These are phyloP conservation scores for Stenotaenia linearis DNA, from an alignment of 2,888 invertebrate species.

Conservation along the genomic window DNA sequence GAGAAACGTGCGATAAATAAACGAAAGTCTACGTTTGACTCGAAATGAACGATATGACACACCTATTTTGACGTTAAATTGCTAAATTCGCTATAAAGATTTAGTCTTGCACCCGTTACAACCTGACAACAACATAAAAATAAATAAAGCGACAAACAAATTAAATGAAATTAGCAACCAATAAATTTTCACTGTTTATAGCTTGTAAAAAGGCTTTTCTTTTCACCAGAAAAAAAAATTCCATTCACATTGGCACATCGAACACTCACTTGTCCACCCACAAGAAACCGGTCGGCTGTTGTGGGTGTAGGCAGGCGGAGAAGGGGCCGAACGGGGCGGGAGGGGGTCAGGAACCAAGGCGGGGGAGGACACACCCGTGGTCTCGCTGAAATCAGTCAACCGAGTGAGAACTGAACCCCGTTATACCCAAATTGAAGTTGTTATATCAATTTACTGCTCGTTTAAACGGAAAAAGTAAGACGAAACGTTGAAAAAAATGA, in stretches of 20 bases:
- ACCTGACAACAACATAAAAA: background rate
- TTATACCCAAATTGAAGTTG: background rate
- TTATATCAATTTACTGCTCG: background rate
- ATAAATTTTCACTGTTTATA: background rate
- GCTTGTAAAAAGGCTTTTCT: background rate
- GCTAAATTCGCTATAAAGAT: background rate
- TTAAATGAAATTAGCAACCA: background rate
- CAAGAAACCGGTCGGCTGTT: background rate
- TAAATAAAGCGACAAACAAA: background rate
- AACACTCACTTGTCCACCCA: background rate
- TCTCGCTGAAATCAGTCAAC: background rate
- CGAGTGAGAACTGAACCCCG: background rate
- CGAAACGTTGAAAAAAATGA: too few relatives aligned
- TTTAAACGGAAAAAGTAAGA: too few relatives aligned
- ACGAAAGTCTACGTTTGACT: background rate
- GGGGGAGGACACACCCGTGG: conserved; percentile 5
- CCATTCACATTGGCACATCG: background rate
- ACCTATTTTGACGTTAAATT: background rate
- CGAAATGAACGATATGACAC: background rate
- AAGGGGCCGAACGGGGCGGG: conserved; percentile 9
- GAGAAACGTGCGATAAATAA: conserved; percentile 11
- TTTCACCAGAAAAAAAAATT: background rate
- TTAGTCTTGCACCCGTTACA: background rate
- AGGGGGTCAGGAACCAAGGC: conserved; percentile 11
- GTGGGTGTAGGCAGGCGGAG: conserved; percentile 14